Evolutionary conservation across 2,797 vertebrate genomes (phyloP), one percentile per base, ranked within the genome.

Genomic region (Apodemus agrarius): DNA sequence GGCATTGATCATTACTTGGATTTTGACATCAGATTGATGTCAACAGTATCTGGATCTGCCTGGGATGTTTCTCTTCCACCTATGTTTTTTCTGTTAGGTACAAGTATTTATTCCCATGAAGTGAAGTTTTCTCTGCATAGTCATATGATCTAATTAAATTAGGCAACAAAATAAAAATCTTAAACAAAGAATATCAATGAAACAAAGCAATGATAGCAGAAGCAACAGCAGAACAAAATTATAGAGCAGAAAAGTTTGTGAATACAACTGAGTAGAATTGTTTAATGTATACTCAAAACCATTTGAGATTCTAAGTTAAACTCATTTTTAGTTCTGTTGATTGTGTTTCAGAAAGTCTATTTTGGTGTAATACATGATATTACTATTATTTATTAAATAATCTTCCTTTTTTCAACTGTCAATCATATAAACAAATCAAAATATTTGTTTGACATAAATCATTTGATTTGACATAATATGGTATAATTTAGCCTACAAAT

Each of bases 321-420:
- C 52, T 61, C 2, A 40, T 87, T 93, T 80, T 52, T 52, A 90
- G 14, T 78, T 72, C 14, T 63, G 13, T 6, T 16, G 69, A 37
- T 79, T 61, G 6, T 59, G 31, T 7, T 49, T 16, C 17, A 75
- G 7, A 67, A 80, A 49, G 29, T 81, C 69, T 67, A 4, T 37
- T 91, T 96, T 93, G 16, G 80, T 90, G 6, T 59, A 75, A 14
- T 43, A 52, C 3, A 52, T 24, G 49, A 57, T 79, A 67, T 61
- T 92, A 78, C 29, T 79, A 85, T 14, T 63, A 83, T 91, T 92
- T 85, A 72, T 80, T 57, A 29, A 52, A 52, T 86, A 79, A 96
- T 22, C 6, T 91, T 3, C 12, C 4, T 61, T 95, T 83, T 1
- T 1, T 93, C 49, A 40, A 72, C 13, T 96, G 26, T 83, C 63